Evolutionary conservation across 2,113 vertebrate species (phyloP), one percentile per base, ranked within the genome.

Genomic region (Arizona elegans): DNA sequence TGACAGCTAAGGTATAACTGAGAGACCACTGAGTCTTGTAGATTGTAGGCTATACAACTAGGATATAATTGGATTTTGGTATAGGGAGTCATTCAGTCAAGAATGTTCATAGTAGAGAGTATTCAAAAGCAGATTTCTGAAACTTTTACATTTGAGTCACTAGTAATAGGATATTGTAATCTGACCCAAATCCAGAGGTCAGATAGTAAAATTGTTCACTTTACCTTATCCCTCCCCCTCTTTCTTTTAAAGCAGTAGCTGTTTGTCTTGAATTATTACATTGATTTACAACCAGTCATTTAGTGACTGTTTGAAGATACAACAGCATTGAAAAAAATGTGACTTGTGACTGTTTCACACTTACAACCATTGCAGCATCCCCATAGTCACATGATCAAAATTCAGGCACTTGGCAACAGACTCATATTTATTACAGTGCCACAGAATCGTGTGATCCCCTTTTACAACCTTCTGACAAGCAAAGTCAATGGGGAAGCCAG

Each of bases 121-220:
- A 38, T 91, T 94, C 43, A 50, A 85, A 95, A 91, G 56, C 8
- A 62, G 89, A 89, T 88, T 21, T 58, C 5, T 70, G 56, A 89
- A 21, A 1, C 0, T 94, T 95, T 54, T 90, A 3, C 90, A 19
- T 23, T 90, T 87, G 92, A 86, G 54, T 62, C 56, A 93, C 65
- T 90, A 85, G 26, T n/a, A 26, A 29, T 95, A 54, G 93, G 23
- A 94, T 91, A 13, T 55, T 85, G 12, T 0, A 2, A 19, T 26
- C 92, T 29, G 26, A 0, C n/a, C 86, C 29, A 43, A 81, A 0
- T 10, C 12, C 54, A 19, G 93, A 94, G 90, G 33, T 81, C 12
- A 93, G 2, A 24, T n/a, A 91, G 26, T 10, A 90, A 65, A 2
- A 70, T 2, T 92, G 86, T 92, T 88, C n/a, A 33, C 11, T 33